Conservation (phyloP, 2,113 vertebrate species). For the Cichladusa arquata region DNA sequence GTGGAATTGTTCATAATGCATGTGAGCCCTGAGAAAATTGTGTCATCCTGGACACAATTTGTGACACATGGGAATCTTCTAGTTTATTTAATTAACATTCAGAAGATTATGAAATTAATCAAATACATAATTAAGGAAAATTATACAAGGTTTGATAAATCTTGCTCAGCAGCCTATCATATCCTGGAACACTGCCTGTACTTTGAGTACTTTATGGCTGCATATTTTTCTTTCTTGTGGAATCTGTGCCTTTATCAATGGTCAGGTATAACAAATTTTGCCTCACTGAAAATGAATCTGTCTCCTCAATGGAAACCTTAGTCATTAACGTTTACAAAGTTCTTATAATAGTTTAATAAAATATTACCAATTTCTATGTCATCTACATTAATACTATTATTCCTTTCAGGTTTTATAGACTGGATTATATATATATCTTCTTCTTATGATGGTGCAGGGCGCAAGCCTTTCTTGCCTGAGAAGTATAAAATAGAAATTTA, state of each 20-base stretch:
- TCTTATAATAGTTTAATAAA: neutral
- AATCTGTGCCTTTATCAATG: neutral
- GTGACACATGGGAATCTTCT: accelerated
- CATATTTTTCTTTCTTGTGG: neutral
- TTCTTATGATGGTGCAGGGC: neutral
- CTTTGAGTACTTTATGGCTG: neutral
- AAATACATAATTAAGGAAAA: neutral
- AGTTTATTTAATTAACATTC: neutral
- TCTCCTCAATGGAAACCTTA: neutral
- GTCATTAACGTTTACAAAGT: neutral
- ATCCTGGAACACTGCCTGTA: neutral
- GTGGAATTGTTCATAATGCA: neutral
- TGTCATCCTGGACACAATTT: neutral
- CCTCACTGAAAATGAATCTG: neutral
- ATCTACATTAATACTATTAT: neutral
- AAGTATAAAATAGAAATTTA: neutral
- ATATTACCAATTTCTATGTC: neutral
- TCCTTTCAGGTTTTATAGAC: neutral
- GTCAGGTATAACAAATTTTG: neutral
- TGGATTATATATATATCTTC: neutral
- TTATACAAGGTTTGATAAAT: neutral
- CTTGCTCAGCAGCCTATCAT: neutral
- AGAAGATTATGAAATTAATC: neutral
- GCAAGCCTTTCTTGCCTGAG: neutral
- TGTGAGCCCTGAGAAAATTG: accelerated